phyloP scores from a whole-genome alignment of 2,113 vertebrate species.

The Bufo bufo region DNA sequence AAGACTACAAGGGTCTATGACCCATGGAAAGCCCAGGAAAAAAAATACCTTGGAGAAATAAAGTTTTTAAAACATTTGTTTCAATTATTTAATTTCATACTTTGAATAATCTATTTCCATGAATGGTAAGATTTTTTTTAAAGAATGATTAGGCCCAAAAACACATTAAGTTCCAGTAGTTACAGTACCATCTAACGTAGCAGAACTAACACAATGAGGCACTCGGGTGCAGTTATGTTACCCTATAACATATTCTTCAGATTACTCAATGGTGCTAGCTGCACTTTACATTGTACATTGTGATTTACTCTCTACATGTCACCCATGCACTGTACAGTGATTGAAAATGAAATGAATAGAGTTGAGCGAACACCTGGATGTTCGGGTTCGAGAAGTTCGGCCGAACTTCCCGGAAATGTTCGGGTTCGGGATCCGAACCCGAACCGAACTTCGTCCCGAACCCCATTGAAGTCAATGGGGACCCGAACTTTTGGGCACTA shows the following conservation, averaged over 20 bases:
- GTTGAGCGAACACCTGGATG: no score
- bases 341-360: constrained; percentile 1
- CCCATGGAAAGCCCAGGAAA: neutral
- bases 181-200: neutral
- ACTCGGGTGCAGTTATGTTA: constrained; percentile 19
- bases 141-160: constrained; percentile 4
- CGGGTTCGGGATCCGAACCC: no score
- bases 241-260: neutral
- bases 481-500: no score
- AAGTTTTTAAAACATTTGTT: neutral
- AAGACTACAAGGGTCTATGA: neutral
- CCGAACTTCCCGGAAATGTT: no score
- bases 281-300: constrained; percentile 8
- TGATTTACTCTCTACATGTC: neutral
- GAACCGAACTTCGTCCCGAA: no score
- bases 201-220: constrained; percentile 36
- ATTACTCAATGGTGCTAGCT: constrained; percentile 2
- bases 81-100: constrained; percentile 17
- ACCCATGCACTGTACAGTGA: constrained; percentile 25
- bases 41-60: constrained; percentile 7
- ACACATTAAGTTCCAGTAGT: neutral
- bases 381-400: no score
- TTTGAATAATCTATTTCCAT: constrained; percentile 6
- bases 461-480: no score
- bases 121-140: neutral